A percentile compares a stretch with the other conserved stretches of the same genome.
phyloP scores from a whole-genome alignment of 2,113 vertebrate genomes.

The Talpa occidentalis region DNA sequence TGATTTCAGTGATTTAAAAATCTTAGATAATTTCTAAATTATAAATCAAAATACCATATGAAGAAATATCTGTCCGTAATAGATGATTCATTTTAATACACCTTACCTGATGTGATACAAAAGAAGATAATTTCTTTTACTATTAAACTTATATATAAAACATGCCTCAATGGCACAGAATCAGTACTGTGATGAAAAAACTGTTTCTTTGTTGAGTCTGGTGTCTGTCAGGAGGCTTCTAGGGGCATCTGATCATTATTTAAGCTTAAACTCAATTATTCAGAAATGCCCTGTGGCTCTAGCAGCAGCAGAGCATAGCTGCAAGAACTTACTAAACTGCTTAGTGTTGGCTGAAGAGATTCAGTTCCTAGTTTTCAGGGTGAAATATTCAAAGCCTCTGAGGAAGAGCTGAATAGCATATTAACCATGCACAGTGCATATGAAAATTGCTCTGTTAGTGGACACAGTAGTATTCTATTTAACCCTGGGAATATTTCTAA shows the following conservation, averaged over 20 bases:
- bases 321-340: background rate
- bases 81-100: background rate
- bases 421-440: background rate
- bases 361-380: background rate
- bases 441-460: conserved; percentile 60
- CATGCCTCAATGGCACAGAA: background rate
- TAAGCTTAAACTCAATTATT: conserved; percentile 73
- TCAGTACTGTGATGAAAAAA: conserved; percentile 29
- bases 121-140: conserved; percentile 21
- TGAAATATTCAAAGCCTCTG: conserved; percentile 41
- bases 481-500: conserved; percentile 61
- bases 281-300: conserved; percentile 34
- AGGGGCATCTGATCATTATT: conserved; percentile 74
- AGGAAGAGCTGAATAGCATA: background rate
- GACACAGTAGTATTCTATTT: conserved; percentile 8
- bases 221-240: conserved; percentile 62
- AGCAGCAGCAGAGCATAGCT: background rate
- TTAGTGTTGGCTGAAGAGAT: background rate
- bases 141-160: background rate
- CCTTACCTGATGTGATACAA: background rate
- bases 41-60: background rate
- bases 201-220: conserved; percentile 67
- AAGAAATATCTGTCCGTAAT: conserved; percentile 11
- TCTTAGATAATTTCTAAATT: conserved; percentile 1
- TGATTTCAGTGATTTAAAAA: background rate